Base-by-base conservation (phyloP, 2,797 vertebrate genomes). In the Pitangus sulphuratus region DNA sequence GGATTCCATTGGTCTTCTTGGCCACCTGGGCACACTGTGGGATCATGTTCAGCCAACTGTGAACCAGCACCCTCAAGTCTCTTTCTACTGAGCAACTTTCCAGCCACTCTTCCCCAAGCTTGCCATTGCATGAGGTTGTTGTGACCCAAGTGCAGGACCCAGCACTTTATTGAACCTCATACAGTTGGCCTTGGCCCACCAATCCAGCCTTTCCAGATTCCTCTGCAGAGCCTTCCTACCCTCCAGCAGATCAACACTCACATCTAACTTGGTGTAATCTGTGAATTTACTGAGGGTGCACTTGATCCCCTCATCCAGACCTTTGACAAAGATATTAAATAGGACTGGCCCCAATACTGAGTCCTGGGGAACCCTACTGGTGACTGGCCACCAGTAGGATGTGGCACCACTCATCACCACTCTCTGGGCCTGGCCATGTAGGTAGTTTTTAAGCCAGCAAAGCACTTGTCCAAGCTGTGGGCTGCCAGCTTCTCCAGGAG, bases 361-460 rank as follows among this genome's bases (percentile, higher is more conserved):
- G 18, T 31, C 31, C 6, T 24, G 21, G 12, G 8, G 10, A 48
- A 3, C 31, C 40, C 31, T 22, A 2, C 12, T 4, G 4, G 40
- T 42, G 54, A n/a, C 15, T 0, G 0, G 26, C 47, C 15, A 6
- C 48, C 54, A 48, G 1, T 31, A 20, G 35, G 12, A 2, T 42
- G 26, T 42, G 48, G 47, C 62, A 37, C 35, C 40, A 37, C 3
- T 19, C 54, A 28, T 31, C 47, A 42, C 54, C 31, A 11, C 14
- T 48, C 24, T 45, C 70, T 75, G 40, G 33, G 25, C 26, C 25
- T 19, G 17, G 21, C 25, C 48, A n/a, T 28, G 15, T 35, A 56
- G 40, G 2, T 19, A 25, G 35, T 9, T 76, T 42, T 33, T 33
- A 37, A 15, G 14, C 15, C 87, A 69, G 28, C 1, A 37, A 5